Conservation (phyloP, 2,113 vertebrate genomes). For the Erinaceus europaeus region DNA sequence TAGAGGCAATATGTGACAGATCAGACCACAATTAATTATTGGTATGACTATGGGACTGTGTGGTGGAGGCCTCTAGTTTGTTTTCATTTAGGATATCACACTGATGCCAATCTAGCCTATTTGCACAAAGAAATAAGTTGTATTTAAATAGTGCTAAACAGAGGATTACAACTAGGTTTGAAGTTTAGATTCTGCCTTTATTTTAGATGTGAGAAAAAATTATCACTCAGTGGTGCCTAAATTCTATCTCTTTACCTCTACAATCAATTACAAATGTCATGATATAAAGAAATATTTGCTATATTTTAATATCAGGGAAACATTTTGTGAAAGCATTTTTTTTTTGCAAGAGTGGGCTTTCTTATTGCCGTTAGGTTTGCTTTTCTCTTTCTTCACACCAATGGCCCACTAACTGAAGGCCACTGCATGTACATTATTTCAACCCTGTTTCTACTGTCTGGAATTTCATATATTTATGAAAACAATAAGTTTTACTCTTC, state of each 20-base stretch:
- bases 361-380: neutral
- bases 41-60: neutral
- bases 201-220: constrained; percentile 69
- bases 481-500: constrained; percentile 10
- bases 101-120: constrained; percentile 51
- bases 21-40: constrained; percentile 16
- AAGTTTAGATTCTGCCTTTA: constrained; percentile 70
- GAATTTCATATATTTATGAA: neutral
- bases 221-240: constrained; percentile 76
- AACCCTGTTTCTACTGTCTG: neutral
- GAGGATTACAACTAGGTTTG: constrained; percentile 76
- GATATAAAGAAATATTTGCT: constrained; percentile 74
- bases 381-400: neutral
- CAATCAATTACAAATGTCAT: constrained; percentile 78
- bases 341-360: constrained; percentile 25
- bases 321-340: constrained; percentile 65
- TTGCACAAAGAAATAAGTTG: constrained; percentile 74
- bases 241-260: constrained; percentile 75
- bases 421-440: neutral
- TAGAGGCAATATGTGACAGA: constrained; percentile 43
- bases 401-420: neutral
- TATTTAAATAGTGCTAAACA: constrained; percentile 58
- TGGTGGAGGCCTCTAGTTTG: constrained; percentile 30
- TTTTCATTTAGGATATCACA: constrained; percentile 61
- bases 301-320: constrained; percentile 75